Conservation (phyloP, 2,113 vertebrate genomes). For the Macrotus californicus region DNA sequence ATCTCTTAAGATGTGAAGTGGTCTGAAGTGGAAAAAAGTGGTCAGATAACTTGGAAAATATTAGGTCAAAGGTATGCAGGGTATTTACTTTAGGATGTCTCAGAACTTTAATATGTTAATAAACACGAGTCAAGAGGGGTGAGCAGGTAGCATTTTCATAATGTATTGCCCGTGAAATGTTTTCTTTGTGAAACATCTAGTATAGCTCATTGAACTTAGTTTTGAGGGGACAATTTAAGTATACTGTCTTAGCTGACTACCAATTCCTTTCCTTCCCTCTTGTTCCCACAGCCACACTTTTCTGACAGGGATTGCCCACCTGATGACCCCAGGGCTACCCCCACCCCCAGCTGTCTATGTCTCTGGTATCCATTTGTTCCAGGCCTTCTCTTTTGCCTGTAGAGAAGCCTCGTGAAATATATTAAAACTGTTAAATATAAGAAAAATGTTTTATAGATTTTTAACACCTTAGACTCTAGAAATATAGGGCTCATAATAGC, state of each 20-base stretch:
- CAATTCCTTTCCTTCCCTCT: background rate
- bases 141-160: background rate
- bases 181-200: background rate
- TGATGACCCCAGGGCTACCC: rapidly evolving
- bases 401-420: background rate
- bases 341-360: rapidly evolving
- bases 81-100: background rate
- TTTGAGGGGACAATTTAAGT: background rate
- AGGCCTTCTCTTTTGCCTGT: background rate
- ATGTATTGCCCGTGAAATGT: background rate
- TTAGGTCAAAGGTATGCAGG: background rate
- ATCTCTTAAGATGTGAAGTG: background rate
- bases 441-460: background rate
- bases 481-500: background rate
- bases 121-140: background rate
- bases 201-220: background rate
- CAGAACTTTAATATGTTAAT: background rate
- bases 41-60: background rate
- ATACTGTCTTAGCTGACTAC: background rate
- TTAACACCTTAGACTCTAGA: background rate
- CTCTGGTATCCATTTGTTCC: no score
- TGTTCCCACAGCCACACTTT: background rate
- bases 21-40: background rate
- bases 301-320: background rate
- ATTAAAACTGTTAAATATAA: background rate